Evolutionary conservation across 1,140 invertebrate genomes (phyloP), one percentile per base, ranked within the genome.

Genomic region (Gonatopus flavifemur): DNA sequence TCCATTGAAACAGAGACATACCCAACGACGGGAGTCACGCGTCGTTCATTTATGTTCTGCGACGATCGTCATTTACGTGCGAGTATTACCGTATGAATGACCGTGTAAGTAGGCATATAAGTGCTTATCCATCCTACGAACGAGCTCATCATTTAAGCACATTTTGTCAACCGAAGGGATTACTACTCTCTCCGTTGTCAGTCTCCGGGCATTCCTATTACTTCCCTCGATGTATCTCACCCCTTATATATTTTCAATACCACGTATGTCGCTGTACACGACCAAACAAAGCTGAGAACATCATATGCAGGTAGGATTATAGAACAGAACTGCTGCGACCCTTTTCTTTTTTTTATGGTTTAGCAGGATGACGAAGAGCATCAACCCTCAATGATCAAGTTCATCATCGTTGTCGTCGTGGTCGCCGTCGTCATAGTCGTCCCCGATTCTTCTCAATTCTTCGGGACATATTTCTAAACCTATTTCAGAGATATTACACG

Each of bases 251-350:
- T n/a, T 25, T 12, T 15, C 20, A 24, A 30, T 31, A 18, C 5
- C 44, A 42, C 46, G 57, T 59, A 59, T 59, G 57, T 59, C 56
- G 48, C 48, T 52, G 48, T 44, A n/a, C n/a, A n/a, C n/a, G 52
- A 45, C 37, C 50, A 24, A 62, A 61, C 59, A 62, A 62, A 57
- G 59, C 59, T 46, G 58, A 68, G 73, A 67, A 74, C 72, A 77
- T 77, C 74, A 67, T 71, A 67, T 72, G 74, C 76, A 78, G 76
- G 76, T 78, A 78, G 74, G 74, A 78, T 78, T 78, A 77, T 65
- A 67, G 55, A n/a, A n/a, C n/a, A n/a, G n/a, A n/a, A n/a, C n/a
- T n/a, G 38, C 53, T 54, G 39, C 56, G 66, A 67, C 64, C 74
- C 69, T 65, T 73, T 71, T 67, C 68, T 66, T 63, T 65, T 73